These are phyloP conservation scores for Chrysemys picta DNA, from an alignment of 2,113 vertebrate genomes.

Conservation along the genomic window DNA sequence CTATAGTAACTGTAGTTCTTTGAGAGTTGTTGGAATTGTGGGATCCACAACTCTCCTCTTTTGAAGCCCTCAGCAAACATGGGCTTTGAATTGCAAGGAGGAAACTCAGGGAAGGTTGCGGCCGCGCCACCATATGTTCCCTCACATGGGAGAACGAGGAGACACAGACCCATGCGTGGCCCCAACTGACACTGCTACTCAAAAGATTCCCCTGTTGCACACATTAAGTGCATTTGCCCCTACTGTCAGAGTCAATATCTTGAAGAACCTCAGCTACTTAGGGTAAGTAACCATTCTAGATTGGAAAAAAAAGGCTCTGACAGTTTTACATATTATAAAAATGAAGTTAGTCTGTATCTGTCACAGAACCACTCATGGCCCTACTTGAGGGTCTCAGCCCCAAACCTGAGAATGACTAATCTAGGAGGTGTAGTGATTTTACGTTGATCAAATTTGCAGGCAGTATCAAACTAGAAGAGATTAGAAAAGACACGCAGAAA, in stretches of 20 bases:
- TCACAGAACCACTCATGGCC: background rate
- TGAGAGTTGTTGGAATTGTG: too few species aligned
- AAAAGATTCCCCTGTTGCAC: background rate
- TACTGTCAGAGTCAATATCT: background rate
- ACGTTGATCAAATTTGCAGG: background rate
- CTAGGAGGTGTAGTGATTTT: background rate
- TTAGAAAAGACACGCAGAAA: background rate
- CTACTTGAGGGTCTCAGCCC: background rate
- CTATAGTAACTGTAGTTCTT: too few species aligned
- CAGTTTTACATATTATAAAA: background rate
- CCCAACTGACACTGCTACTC: background rate
- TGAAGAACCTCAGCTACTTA: background rate
- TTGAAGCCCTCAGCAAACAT: too few species aligned
- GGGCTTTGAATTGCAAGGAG: too few species aligned
- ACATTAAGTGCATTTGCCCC: background rate
- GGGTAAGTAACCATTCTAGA: background rate
- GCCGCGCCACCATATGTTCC: background rate
- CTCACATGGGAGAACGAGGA: background rate
- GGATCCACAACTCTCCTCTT: too few species aligned
- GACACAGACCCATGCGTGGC: background rate
- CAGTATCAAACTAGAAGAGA: background rate
- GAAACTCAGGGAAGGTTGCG: too few species aligned
- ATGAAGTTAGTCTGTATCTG: rapidly evolving
- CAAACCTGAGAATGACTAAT: background rate
- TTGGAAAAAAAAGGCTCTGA: background rate